Evolutionary conservation across 2,113 vertebrate genomes (phyloP), one percentile per base, ranked within the genome.

Genomic region (Phalacrocorax pelagicus): DNA sequence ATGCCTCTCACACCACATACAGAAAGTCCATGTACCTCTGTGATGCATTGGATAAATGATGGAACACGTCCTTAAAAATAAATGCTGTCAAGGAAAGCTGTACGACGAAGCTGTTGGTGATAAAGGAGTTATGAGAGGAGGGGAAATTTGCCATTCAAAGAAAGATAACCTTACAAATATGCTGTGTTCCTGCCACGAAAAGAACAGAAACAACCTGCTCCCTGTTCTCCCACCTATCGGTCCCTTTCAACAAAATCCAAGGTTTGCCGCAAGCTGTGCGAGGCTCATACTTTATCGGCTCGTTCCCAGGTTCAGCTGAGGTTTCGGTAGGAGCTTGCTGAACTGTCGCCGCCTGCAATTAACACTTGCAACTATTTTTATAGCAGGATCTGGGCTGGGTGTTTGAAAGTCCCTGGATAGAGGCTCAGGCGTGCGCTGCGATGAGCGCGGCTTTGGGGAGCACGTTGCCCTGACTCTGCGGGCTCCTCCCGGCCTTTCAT

Each of bases 241-340:
- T 20, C 78, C 72, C 55, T 49, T 83, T 80, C 69, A 20, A 24
- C 55, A 87, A 78, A 74, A 44, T 7, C 63, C 70, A 6, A 54
- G 49, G 67, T 88, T 88, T 62, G 51, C 90, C 32, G 19, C 81
- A 90, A 92, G 47, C 61, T 66, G 61, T 21, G 40, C 84, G 46
- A 49, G 54, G 23, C 90, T 86, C 72, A 10, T 78, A 46, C 66
- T 79, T 81, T 91, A 92, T 86, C 88, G 93, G 70, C 72, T 86
- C 59, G 5, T 78, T 94, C 93, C 89, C 63, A 86, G 90, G 87
- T 97, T 96, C 89, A 94, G 81, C 65, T 62, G 65, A 96, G 91
- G 74, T 77, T 97, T 74, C 23, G 2, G 92, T 19, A 69, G 74
- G 94, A 96, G 93, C 58, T 42, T 52, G 46, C 90, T 66, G 90